Conservation (phyloP, 2,113 vertebrate species). For the Dicaeum eximium region DNA sequence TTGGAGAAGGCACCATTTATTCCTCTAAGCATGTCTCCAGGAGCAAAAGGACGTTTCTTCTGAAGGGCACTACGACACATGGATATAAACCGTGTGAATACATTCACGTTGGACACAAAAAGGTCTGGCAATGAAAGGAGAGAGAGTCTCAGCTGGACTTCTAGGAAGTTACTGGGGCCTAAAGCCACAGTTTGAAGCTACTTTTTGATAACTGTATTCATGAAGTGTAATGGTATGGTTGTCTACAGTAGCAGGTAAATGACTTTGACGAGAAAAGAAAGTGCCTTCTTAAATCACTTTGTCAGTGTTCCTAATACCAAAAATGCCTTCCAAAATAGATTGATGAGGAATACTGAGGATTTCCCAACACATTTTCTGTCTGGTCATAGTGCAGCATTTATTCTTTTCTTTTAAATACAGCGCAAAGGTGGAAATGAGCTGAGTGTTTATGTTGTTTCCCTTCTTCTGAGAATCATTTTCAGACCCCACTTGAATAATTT, state of each 20-base stretch:
- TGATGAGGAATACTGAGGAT: background rate
- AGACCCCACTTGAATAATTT: background rate
- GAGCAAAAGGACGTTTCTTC: background rate
- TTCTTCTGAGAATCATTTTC: background rate
- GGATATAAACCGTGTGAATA: background rate
- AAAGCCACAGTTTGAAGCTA: background rate
- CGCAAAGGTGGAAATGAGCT: background rate
- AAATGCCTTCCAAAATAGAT: background rate
- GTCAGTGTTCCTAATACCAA: background rate
- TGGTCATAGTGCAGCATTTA: background rate
- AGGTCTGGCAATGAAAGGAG: background rate
- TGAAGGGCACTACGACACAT: background rate
- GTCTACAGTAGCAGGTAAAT: background rate
- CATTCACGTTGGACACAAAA: background rate
- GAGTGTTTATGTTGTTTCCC: background rate
- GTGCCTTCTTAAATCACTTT: background rate
- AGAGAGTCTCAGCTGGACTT: background rate
- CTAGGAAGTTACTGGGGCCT: background rate
- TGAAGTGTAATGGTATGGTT: background rate
- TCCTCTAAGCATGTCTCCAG: background rate
- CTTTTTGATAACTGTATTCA: background rate
- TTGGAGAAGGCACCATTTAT: background rate
- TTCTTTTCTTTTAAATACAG: background rate
- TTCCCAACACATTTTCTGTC: background rate
- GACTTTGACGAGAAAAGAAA: background rate